Evolutionary conservation across 2,797 vertebrate genomes (phyloP), one percentile per base, ranked within the genome.

Genomic region (Characodon lateralis): DNA sequence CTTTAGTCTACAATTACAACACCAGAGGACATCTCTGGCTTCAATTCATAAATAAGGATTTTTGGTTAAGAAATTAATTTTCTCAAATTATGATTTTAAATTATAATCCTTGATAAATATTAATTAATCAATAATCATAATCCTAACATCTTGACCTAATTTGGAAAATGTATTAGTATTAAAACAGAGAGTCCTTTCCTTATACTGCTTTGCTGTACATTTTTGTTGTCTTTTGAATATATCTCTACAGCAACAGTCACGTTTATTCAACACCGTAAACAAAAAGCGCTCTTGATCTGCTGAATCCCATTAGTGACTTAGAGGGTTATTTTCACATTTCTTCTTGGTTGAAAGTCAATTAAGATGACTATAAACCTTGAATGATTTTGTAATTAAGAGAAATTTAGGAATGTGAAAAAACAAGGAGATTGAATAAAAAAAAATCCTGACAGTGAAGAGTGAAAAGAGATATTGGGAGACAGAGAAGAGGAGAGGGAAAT

Each of bases 341-440:
- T 85, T 89, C 88, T 89, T 87, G 80, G 88, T 83, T 91, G 92
- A 91, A 92, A 90, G 92, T 90, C 87, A 96, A 94, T 94, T 94
- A 95, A 93, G 91, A 90, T 89, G 93, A 95, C 93, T 95, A 94
- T 93, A 95, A 96, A 96, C 96, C 95, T 87, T 91, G 91, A 93
- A 91, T 90, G 88, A 90, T 89, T 93, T 91, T 80, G 76, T 91
- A 92, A 93, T 93, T 93, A 94, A 73, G 69, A 82, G 87, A 87
- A 91, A 89, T 85, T 89, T 83, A 90, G 71, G 46, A 86, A 82
- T 76, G 72, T 76, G 73, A 84, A 89, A 66, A 90, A 87, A 91
- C 69, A 88, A 83, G 78, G 69, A 81, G 51, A 86, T 71, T 0
- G 53, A 22, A 53, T 71, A 76, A 81, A 77, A 79, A 66, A 72